These are phyloP conservation scores for Capromys pilorides DNA, from an alignment of 2,797 vertebrate genomes.

Conservation along the genomic window DNA sequence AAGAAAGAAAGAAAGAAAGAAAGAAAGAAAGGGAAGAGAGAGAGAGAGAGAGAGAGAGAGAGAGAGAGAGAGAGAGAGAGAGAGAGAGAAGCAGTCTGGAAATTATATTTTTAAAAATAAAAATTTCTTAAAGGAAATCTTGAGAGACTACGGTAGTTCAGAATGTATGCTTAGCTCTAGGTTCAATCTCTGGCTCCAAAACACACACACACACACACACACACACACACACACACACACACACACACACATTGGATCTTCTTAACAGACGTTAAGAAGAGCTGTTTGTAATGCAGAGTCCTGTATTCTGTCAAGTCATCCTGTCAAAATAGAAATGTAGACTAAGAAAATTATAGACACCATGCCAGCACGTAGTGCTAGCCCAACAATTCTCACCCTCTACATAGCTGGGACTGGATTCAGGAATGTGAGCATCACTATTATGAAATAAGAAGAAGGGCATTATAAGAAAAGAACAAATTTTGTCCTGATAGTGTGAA, in stretches of 20 bases:
- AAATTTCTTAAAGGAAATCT: background rate
- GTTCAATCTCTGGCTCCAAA: background rate
- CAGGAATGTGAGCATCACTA: constrained; percentile 31
- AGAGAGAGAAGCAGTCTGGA: background rate
- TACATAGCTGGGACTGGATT: constrained; percentile 4
- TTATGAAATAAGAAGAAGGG: constrained; percentile 26
- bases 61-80: too few relatives aligned
- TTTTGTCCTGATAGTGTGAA: background rate
- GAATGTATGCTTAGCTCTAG: background rate
- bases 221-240: background rate
- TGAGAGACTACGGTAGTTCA: background rate
- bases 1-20: too few relatives aligned
- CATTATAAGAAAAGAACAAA: background rate
- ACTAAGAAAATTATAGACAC: background rate
- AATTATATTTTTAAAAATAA: background rate
- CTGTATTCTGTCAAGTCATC: background rate
- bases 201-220: background rate
- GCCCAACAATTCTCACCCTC: background rate
- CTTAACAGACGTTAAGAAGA: background rate
- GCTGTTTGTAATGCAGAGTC: background rate
- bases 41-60: too few relatives aligned
- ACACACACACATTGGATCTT: background rate
- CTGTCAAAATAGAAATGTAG: background rate
- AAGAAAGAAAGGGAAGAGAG: too few relatives aligned
- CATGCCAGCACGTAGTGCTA: background rate